Evolutionary conservation across 2,888 invertebrate genomes (phyloP).

Genomic region (Merodon equestris): DNA sequence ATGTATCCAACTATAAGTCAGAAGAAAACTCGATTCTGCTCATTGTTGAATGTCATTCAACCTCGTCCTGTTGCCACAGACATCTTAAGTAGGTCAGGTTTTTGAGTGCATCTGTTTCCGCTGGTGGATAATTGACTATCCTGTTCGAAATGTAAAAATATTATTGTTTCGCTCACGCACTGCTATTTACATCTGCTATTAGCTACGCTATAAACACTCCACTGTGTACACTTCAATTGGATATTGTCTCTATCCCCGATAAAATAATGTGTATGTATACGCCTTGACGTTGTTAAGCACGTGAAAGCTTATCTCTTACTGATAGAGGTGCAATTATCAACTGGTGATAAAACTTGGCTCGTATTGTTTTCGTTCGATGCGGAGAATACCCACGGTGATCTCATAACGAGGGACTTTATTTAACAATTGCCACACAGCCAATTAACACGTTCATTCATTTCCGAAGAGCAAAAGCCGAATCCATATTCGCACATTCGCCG

Average conservation of each 20-base stretch:
- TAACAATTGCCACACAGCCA: conserved; percentile 45
- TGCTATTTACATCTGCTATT: too few species aligned
- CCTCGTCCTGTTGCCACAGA: conserved; percentile 16
- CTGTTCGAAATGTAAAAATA: too few species aligned
- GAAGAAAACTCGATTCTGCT: conserved; percentile 24
- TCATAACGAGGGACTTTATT: conserved; percentile 56
- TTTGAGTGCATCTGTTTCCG: not conserved
- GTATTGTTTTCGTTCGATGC: not conserved
- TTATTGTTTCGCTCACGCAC: too few species aligned
- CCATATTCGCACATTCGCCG: too few species aligned
- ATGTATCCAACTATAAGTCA: too few species aligned
- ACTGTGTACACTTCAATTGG: too few species aligned
- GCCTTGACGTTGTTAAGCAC: conserved; percentile 35
- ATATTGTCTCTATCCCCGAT: too few species aligned
- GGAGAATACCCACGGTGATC: conserved; percentile 42
- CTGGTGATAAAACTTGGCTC: conserved; percentile 41
- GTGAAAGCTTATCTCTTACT: conserved; percentile 40
- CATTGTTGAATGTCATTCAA: conserved; percentile 41
- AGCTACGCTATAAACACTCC: too few species aligned
- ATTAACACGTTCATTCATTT: conserved; percentile 51
- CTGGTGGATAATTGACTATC: too few species aligned
- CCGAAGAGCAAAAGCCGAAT: not conserved
- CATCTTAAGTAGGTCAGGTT: conserved; percentile 53
- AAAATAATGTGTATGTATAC: not conserved
- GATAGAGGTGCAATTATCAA: conserved; percentile 54